Evolutionary conservation across 2,797 vertebrate species (phyloP).

Genomic region (Helicolenus hilgendorfi): DNA sequence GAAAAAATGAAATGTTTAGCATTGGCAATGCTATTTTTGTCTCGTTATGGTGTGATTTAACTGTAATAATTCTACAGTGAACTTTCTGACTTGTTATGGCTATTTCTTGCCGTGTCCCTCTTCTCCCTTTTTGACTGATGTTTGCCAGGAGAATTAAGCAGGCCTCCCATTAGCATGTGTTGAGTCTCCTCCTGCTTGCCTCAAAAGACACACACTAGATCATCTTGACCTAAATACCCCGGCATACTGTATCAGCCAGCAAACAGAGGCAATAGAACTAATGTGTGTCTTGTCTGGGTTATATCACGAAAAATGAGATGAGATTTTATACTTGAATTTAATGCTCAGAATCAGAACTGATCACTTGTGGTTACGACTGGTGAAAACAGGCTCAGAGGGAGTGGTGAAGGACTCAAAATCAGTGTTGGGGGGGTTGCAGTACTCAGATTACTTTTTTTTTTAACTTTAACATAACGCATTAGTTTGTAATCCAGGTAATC

Average conservation of each 20-base stretch:
- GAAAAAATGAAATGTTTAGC: no score
- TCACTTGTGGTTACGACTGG: not conserved
- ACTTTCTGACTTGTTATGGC: not conserved
- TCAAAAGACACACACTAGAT: slow-evolving; percentile 25
- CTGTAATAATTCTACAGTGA: not conserved
- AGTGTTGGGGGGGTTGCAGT: accelerated
- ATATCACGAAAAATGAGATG: not conserved
- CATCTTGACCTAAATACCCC: slow-evolving; percentile 50
- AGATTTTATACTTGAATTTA: not conserved
- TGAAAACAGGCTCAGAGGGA: not conserved
- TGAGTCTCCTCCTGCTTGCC: slow-evolving; percentile 19
- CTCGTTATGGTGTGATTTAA: not conserved
- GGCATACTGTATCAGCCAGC: not conserved
- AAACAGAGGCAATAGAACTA: not conserved
- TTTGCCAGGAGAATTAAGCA: slow-evolving; percentile 41
- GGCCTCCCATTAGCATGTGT: slow-evolving; percentile 35
- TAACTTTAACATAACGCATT: accelerated
- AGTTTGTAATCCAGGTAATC: no score
- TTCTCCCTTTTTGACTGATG: slow-evolving; percentile 5
- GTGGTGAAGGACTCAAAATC: not conserved
- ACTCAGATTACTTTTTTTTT: no score
- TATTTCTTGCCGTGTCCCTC: not conserved
- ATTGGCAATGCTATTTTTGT: not conserved
- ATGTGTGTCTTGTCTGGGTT: not conserved
- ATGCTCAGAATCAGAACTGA: not conserved